Evolutionary conservation across 2,113 vertebrate species (phyloP), one percentile per base, ranked within the genome.

Genomic region (Recurvirostra avosetta): DNA sequence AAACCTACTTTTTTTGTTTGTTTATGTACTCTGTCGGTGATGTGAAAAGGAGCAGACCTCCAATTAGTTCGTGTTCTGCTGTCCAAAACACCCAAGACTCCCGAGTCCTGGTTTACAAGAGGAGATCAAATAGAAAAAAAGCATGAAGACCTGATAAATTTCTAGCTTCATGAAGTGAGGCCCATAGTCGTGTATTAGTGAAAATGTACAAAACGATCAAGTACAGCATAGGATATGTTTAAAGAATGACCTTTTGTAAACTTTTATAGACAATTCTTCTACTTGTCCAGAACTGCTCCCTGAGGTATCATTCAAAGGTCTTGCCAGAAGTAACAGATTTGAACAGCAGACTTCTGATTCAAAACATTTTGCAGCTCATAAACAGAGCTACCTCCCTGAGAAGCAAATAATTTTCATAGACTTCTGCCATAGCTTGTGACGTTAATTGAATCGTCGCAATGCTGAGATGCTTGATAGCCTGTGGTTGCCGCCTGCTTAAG

Each of bases 341-440:
- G 73, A 97, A 79, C 16, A 88, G 78, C 34, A 94, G 83, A 90
- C 47, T 75, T 95, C 65, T 92, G 71, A 91, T 96, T 90, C 56
- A 84, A 96, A 96, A 83, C 22, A 58, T 94, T 97, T 96, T 95
- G 29, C 66, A 96, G 53, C 47, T 95, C 90, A 81, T 88, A 96
- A 95, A 90, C 81, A 91, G 85, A 92, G 8, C n/a, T 88, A 45
- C 50, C 14, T 59, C 41, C 45, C 61, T 67, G 81, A 75, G 80
- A 55, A 61, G 40, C 45, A 86, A 80, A 76, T 89, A 0, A 62
- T 65, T 94, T 86, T 21, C 68, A 32, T 5, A 79, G 49, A 43
- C 41, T 36, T 25, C 81, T 43, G 19, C 22, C 17, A 20, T 76
- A 84, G 43, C 26, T 80, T 78, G 45, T 78, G 90, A 53, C 0